Evolutionary conservation across 2,797 vertebrate species (phyloP).

Genomic region (Otolemur crassicaudatus): DNA sequence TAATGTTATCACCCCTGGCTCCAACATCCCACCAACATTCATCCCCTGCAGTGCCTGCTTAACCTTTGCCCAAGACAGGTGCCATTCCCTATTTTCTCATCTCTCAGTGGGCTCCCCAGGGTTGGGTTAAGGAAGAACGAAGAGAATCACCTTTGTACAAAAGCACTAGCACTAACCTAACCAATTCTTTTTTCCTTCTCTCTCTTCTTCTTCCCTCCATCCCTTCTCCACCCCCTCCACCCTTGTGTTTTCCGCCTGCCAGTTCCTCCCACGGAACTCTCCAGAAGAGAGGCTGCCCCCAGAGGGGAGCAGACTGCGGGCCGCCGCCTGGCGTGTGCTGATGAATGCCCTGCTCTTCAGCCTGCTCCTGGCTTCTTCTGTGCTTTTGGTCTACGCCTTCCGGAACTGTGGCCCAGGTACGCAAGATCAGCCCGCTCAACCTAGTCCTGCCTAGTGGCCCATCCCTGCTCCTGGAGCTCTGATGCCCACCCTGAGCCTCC

Average conservation of each 20-base stretch:
- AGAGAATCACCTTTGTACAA: not conserved
- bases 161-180: not conserved
- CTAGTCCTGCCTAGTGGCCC: not conserved
- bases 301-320: conserved; percentile 41
- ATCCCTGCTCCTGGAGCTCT: not conserved
- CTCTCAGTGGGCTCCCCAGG: not conserved
- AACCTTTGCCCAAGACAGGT: not conserved
- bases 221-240: not conserved
- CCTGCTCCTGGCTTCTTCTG: conserved; percentile 75
- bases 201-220: not conserved
- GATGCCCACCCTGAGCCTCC: not conserved
- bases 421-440: not conserved
- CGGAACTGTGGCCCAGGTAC: conserved; percentile 83
- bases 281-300: conserved; percentile 65
- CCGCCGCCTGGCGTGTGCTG: conserved; percentile 57
- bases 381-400: conserved; percentile 83
- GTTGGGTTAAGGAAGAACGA: not conserved
- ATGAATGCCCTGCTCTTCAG: conserved; percentile 72
- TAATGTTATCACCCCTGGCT: not conserved
- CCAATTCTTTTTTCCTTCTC: rapidly evolving
- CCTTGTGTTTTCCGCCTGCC: not conserved
- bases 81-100: not conserved
- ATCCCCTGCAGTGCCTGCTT: not conserved
- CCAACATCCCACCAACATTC: not conserved
- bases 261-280: conserved; percentile 69